Base-by-base conservation (phyloP, 2,797 vertebrate species). In the Harpagifer antarcticus region DNA sequence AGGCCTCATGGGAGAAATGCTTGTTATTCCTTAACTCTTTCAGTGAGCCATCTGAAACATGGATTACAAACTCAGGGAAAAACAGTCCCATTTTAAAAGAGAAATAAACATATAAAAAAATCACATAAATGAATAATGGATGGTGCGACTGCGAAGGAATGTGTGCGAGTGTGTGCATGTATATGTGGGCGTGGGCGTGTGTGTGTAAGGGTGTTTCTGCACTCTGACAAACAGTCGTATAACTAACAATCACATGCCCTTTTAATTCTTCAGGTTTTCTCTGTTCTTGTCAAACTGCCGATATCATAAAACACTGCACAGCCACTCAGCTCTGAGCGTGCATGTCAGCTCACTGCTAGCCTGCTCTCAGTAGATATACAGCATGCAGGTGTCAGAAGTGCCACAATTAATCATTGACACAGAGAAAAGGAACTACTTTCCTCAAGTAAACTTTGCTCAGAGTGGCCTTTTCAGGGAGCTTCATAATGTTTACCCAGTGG, bases 91-190 rank as follows among this genome's bases (percentile, higher is more conserved):
- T 82, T 91, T 86, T 66, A 59, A 87, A 84, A 67, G 65, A 78
- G 78, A 90, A 90, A 90, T 84, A 91, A 91, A 91, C 83, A 91
- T 75, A 91, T 85, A 77, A 92, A 94, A 87, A 79, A 90, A 89
- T 87, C 65, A 88, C 58, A 78, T 1, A 53, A 65, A 88, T 92
- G 57, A 92, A 90, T 91, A 87, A 93, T 91, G 72, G 68, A 91
- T 90, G 69, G 48, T 48, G 57, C 11, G 31, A 19, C 74, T 48
- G 57, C 11, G 31, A 19, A 75, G 65, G 62, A 53, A 40, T 50
- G 61, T 50, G 37, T 45, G 42, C 56, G 54, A 62, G 11, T 56
- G 59, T 57, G 70, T 65, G 20, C 23, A 17, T 55, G 15, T 27
- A 7, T 31, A 33, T 50, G 62, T 48, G 27, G 54, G 42, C 49